Evolutionary conservation across 1,140 invertebrate genomes (phyloP).

Genomic region (Gonioctena quinquepunctata): DNA sequence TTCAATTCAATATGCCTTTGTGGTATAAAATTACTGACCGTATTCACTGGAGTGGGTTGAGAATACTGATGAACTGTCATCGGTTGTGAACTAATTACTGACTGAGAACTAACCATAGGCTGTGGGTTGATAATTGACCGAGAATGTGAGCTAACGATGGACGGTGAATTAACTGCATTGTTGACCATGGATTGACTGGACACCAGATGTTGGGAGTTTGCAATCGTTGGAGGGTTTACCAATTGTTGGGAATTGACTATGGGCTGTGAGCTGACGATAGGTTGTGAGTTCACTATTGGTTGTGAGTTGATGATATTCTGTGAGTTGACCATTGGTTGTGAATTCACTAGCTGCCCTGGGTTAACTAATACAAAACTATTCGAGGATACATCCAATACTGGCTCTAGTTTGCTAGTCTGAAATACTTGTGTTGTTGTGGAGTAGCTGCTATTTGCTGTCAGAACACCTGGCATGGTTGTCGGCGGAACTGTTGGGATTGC

Average conservation of each 20-base stretch:
- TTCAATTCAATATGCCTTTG: background rate
- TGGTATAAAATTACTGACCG: background rate
- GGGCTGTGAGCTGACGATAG: conserved; percentile 20
- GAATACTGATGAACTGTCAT: background rate
- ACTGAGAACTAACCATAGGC: conserved; percentile 13
- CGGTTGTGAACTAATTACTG: conserved; percentile 12
- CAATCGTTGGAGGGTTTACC: background rate
- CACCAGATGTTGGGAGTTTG: background rate
- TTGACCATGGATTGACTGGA: background rate
- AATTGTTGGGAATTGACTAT: conserved; percentile 20
- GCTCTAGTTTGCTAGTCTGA: conserved; percentile 81
- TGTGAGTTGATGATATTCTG: conserved; percentile 15
- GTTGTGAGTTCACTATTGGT: conserved; percentile 16
- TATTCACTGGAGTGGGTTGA: background rate
- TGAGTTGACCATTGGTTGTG: conserved; percentile 31
- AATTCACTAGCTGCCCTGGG: conserved; percentile 47
- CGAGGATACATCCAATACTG: conserved; percentile 70
- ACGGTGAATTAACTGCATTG: conserved; percentile 19
- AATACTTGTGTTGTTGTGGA: conserved; percentile 80
- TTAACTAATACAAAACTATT: conserved; percentile 74
- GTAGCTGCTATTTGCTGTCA: conserved; percentile 77
- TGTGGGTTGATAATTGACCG: conserved; percentile 29
- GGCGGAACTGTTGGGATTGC: conserved; percentile 80
- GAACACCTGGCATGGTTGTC: conserved; percentile 73
- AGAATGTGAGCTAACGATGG: conserved; percentile 61